phyloP scores from a whole-genome alignment of 2,113 vertebrate genomes.

The Solenodon paradoxus region DNA sequence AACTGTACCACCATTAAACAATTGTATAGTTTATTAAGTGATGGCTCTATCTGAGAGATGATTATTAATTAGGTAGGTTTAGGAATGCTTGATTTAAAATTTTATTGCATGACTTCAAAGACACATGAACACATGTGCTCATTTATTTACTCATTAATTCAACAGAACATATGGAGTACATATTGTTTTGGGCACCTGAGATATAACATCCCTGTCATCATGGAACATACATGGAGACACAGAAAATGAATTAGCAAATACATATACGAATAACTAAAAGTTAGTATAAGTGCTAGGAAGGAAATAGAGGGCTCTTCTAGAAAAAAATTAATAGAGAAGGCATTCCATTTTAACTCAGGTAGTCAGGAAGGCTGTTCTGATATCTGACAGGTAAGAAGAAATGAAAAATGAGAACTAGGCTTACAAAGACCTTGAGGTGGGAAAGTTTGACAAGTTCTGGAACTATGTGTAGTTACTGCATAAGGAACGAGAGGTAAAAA shows the following conservation, averaged over 20 bases:
- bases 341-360: background rate
- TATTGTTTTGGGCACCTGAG: background rate
- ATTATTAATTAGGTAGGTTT: background rate
- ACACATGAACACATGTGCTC: background rate
- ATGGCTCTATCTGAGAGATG: background rate
- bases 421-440: background rate
- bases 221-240: background rate
- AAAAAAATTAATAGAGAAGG: background rate
- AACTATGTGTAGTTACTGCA: background rate
- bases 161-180: background rate
- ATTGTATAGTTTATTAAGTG: background rate
- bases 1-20: background rate
- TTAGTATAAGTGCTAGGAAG: background rate
- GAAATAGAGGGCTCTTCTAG: background rate
- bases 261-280: background rate
- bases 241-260: background rate
- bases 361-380: background rate
- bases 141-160: background rate
- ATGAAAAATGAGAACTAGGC: background rate
- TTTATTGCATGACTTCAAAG: background rate
- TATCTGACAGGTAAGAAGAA: constrained; percentile 3
- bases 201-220: background rate
- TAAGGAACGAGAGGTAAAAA: background rate
- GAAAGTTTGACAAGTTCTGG: background rate
- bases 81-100: background rate